Base-by-base conservation (phyloP, 2,888 invertebrate species). In the Ochropacha duplaris region DNA sequence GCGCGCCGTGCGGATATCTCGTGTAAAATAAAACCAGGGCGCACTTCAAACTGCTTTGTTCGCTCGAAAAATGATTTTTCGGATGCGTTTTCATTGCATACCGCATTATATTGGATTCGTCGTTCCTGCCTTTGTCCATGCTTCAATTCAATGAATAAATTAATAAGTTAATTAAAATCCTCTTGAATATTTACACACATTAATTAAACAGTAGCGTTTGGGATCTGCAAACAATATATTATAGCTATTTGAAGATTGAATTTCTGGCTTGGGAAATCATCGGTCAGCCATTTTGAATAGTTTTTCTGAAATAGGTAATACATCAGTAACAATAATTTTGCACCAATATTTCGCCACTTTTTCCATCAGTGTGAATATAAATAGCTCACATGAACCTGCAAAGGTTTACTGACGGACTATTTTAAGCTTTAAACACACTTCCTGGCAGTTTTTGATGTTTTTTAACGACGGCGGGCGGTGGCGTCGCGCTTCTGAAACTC, bases 401-500 rank as follows among this genome's bases (percentile, higher is more conserved):
- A 72, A 64, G 71, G 62, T 67, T 74, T 72, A 76, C 64, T 73
- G 79, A 76, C 79, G 69, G 75, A n/a, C 36, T 76, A 78, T 83
- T 86, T 86, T 80, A 79, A 78, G 73, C 78, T 78, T 80, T 79
- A 83, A 85, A 80, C 74, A 78, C 78, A 67, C 68, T 69, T 83
- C 81, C 84, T 78, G 68, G 63, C 57, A 54, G 54, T 56, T 60
- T 61, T 66, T 50, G 55, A 50, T 56, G 59, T 66, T 62, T 62
- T 59, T 57, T 44, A n/a, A 28, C 60, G 44, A 36, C 36, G 36
- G n/a, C 36, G 1, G 31, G 61, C 58, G 59, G 65, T 61, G 64
- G 31, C 31, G 31, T 31, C 19, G 44, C 44, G 16, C 44, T 9
- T 4, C 19, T 44, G 44, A 44, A 44, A 65, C 66, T 58, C 75